Base-by-base conservation (phyloP, 2,113 vertebrate genomes). In the Entomyzon cyanotis region DNA sequence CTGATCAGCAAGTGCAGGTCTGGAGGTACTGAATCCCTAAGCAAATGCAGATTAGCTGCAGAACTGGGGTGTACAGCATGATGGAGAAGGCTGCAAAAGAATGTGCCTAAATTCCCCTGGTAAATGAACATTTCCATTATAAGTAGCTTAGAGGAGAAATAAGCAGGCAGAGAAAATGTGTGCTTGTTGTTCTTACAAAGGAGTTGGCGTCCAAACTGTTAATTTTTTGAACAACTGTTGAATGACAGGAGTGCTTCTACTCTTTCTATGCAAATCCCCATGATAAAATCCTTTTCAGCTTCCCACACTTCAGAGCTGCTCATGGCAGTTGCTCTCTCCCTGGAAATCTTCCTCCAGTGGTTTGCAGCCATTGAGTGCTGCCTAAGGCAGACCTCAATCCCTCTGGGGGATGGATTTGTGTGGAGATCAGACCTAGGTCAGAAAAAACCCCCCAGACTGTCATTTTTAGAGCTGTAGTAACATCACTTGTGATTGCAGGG, bases 251-350 rank as follows among this genome's bases (percentile, higher is more conserved):
- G 23, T 33, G 11, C 35, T 87, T 68, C 30, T 23, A 5, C 58
- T 85, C 42, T 90, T 80, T 6, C 25, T 22, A 11, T 67, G 59
- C 58, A 84, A 39, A 65, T 77, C 37, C 41, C 10, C 7, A 0
- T 13, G 7, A 47, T 25, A 16, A 85, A 58, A 25, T 12, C 46
- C 50, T 35, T 80, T 39, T 9, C 19, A n/a, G 42, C 37, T 74
- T 35, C 15, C 14, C 28, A 5, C 22, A 2, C 20, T 10, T 35
- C 8, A 6, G 35, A 37, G 65, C 27, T 65, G 55, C 41, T 49
- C 12, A 1, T 0, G 5, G 47, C 41, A 49, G 42, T 28, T 0
- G 0, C 22, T 12, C 13, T 20, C 44, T 44, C 11, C 15, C 49
- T 67, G 31, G 52, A 53, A 87, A 35, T 47, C 46, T 33, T 30